A percentile compares a stretch with the other conserved stretches of the same genome.
phyloP scores from a whole-genome alignment of 2,888 invertebrate species.

The Drosophila nigritarsus region DNA sequence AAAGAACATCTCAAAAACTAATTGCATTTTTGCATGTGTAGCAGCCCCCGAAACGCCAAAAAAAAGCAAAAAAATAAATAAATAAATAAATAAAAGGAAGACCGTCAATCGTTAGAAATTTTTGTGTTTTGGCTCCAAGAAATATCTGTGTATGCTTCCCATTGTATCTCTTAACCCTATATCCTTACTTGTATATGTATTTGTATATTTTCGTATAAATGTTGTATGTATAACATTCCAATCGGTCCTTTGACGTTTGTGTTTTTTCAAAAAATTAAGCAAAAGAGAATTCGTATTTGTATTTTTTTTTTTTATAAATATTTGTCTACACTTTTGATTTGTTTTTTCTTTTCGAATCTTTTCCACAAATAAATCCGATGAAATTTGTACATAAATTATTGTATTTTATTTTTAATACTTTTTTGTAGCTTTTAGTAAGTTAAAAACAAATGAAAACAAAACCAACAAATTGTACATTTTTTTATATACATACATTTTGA shows the following conservation, averaged over 20 bases:
- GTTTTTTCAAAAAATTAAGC: slow-evolving; percentile 23
- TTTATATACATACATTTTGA: slow-evolving; percentile 66
- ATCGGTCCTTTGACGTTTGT: slow-evolving; percentile 48
- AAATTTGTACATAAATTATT: slow-evolving; percentile 80
- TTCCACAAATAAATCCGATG: slow-evolving; percentile 73
- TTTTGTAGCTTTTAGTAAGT: slow-evolving; percentile 73
- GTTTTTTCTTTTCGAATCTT: slow-evolving; percentile 52
- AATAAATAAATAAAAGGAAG: slow-evolving; percentile 2
- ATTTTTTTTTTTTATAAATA: slow-evolving; percentile 10
- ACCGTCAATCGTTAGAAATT: slow-evolving; percentile 28
- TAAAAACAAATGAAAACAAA: slow-evolving; percentile 50
- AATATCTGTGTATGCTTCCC: slow-evolving; percentile 30
- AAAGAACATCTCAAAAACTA: slow-evolving; percentile 46
- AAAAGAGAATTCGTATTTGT: slow-evolving; percentile 34
- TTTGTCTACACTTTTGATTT: slow-evolving; percentile 57
- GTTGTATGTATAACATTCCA: slow-evolving; percentile 67
- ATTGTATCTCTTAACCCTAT: slow-evolving; percentile 29
- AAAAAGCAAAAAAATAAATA: slow-evolving; percentile 33
- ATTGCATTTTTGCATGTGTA: slow-evolving; percentile 57
- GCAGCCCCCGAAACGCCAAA: slow-evolving; percentile 72
- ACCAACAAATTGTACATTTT: slow-evolving; percentile 66
- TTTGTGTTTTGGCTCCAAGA: slow-evolving; percentile 55
- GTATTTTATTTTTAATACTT: slow-evolving; percentile 78
- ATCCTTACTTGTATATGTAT: slow-evolving; percentile 45
- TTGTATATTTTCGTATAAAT: slow-evolving; percentile 62